These are phyloP conservation scores for Triplophysa yarkandensis DNA, from an alignment of 2,797 vertebrate genomes.

Conservation along the genomic window DNA sequence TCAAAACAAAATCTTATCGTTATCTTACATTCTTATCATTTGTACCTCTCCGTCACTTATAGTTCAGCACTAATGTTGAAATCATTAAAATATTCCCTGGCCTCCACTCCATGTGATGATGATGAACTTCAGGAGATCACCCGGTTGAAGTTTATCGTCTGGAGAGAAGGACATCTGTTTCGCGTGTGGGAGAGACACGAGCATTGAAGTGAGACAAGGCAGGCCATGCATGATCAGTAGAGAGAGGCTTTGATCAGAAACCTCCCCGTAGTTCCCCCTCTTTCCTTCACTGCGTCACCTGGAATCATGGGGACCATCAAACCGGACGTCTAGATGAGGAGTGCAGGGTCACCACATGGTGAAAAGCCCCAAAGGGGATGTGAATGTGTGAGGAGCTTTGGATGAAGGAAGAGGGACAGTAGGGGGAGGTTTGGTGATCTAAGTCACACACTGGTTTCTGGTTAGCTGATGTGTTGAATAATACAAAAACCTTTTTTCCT, in stretches of 20 bases:
- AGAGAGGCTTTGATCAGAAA: constrained; percentile 61
- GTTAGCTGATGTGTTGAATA: no score
- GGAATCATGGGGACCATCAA: constrained; percentile 50
- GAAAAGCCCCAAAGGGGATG: constrained; percentile 4
- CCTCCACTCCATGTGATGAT: constrained; percentile 7
- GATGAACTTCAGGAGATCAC: constrained; percentile 47
- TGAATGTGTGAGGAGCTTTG: neutral
- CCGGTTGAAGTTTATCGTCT: constrained; percentile 51
- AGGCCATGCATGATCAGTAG: constrained; percentile 58
- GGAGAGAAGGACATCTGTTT: constrained; percentile 59
- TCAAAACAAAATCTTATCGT: no score
- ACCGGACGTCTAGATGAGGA: constrained; percentile 53
- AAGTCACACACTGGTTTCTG: no score
- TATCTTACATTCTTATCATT: neutral
- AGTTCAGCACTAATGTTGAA: constrained; percentile 25
- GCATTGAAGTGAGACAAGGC: constrained; percentile 57
- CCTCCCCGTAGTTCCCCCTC: constrained; percentile 6
- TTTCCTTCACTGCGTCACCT: constrained; percentile 35
- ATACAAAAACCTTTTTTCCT: no score
- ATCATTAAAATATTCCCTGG: constrained; percentile 31
- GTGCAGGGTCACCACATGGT: constrained; percentile 48
- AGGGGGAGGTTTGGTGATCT: neutral
- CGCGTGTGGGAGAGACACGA: constrained; percentile 53
- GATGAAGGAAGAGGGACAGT: neutral
- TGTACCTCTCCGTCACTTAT: neutral